These are phyloP conservation scores for Trisateles emortualis DNA, from an alignment of 2,888 invertebrate genomes.

Conservation along the genomic window DNA sequence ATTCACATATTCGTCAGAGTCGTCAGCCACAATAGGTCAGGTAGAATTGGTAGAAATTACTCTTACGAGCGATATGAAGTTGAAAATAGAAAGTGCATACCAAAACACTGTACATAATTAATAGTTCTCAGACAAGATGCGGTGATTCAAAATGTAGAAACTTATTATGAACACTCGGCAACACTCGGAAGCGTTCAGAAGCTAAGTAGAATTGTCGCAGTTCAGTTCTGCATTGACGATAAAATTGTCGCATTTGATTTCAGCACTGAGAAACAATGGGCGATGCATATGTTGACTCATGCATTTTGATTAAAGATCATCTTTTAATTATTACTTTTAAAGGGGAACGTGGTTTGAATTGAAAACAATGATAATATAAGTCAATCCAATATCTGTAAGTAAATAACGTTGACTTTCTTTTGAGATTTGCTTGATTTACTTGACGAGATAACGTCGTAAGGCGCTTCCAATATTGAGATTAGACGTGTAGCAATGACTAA, in stretches of 20 bases:
- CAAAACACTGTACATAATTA: constrained; percentile 33
- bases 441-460: too few species aligned
- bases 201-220: background rate
- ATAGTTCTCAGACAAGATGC: constrained; percentile 19
- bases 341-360: background rate
- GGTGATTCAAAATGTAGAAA: constrained; percentile 8
- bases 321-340: background rate
- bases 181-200: too few species aligned
- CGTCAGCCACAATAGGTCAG: constrained; percentile 25
- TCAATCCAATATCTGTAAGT: too few species aligned
- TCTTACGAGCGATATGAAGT: constrained; percentile 17
- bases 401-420: too few species aligned
- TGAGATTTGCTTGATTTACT: too few species aligned
- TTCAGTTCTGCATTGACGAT: background rate
- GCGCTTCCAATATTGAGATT: background rate
- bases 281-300: background rate
- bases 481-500: background rate
- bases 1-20: constrained; percentile 8
- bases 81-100: constrained; percentile 36
- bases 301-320: constrained; percentile 1
- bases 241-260: too few species aligned
- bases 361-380: background rate
- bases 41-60: constrained; percentile 12
- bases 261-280: background rate
- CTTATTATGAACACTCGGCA: too few species aligned